Conservation (phyloP, 2,113 vertebrate species). For the Ginglymostoma cirratum region DNA sequence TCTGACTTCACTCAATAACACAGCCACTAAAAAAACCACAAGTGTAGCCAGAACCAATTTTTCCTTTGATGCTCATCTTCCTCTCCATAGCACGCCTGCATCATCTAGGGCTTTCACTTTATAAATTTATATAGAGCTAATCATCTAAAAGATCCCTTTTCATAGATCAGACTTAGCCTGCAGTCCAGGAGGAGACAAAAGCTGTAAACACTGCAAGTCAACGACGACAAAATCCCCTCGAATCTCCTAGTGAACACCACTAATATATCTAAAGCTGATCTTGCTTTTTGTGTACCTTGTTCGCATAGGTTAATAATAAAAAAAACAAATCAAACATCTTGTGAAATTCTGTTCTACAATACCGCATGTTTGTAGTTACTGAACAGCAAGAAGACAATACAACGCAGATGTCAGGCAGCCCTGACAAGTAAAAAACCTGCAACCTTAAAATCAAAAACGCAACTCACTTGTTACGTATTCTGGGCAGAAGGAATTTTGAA, state of each 20-base stretch:
- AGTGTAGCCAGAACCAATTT: neutral
- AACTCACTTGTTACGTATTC: neutral
- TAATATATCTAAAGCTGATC: too few relatives aligned
- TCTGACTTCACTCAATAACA: neutral
- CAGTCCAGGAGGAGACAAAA: neutral
- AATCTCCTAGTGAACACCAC: neutral
- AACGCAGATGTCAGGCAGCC: neutral
- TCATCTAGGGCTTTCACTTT: neutral
- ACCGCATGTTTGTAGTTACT: neutral
- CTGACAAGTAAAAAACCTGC: neutral
- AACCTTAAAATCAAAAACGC: neutral
- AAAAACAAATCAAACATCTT: neutral
- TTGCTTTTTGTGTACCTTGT: too few relatives aligned
- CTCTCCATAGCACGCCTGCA: neutral
- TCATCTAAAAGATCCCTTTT: neutral
- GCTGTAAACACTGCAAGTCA: neutral
- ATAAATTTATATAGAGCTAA: neutral
- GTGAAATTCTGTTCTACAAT: too few relatives aligned
- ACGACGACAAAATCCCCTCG: neutral
- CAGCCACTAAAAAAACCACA: neutral
- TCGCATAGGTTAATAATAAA: too few relatives aligned
- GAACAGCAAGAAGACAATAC: neutral
- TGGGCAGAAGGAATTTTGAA: neutral
- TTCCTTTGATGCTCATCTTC: neutral
- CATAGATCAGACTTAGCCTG: neutral